Percentiles rank a stretch among this genome's conserved stretches.
phyloP scores from a whole-genome alignment of 2,888 invertebrate genomes.

The Ypsolopha sequella region DNA sequence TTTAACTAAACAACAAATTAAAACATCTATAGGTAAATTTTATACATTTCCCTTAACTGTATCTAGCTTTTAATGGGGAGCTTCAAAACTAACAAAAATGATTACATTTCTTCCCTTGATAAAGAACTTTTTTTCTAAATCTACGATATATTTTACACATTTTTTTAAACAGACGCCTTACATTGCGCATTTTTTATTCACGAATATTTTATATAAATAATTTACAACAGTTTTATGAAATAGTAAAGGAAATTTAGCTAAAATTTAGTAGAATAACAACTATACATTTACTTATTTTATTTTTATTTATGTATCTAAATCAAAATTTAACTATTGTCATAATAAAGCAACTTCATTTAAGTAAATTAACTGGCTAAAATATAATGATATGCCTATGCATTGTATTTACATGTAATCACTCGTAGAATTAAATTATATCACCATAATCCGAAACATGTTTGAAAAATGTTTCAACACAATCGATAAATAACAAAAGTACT shows the following conservation, averaged over 20 bases:
- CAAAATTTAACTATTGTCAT: neutral
- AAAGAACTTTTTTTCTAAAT: conserved; percentile 1
- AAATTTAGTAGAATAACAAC: neutral
- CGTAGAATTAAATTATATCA: neutral
- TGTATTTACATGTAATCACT: neutral
- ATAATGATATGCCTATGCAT: conserved; percentile 1
- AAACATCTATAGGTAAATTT: neutral
- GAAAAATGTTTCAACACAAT: neutral
- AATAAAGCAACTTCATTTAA: neutral
- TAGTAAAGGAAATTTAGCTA: conserved; percentile 3
- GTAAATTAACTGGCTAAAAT: neutral
- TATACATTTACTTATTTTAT: neutral
- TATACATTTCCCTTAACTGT: too few relatives aligned
- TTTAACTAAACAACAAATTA: neutral
- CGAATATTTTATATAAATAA: conserved; percentile 42
- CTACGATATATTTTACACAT: conserved; percentile 6
- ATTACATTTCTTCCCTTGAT: conserved; percentile 4
- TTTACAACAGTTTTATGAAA: conserved; percentile 55
- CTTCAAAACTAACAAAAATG: neutral
- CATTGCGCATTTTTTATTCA: neutral
- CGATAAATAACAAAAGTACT: neutral
- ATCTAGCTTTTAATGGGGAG: too few relatives aligned
- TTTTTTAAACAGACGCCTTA: conserved; percentile 1
- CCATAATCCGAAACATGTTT: neutral
- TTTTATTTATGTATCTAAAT: neutral